Percentiles rank a stretch among this genome's conserved stretches.
Evolutionary conservation across 2,113 vertebrate genomes (phyloP).

Genomic region (Anas platyrhynchos): DNA sequence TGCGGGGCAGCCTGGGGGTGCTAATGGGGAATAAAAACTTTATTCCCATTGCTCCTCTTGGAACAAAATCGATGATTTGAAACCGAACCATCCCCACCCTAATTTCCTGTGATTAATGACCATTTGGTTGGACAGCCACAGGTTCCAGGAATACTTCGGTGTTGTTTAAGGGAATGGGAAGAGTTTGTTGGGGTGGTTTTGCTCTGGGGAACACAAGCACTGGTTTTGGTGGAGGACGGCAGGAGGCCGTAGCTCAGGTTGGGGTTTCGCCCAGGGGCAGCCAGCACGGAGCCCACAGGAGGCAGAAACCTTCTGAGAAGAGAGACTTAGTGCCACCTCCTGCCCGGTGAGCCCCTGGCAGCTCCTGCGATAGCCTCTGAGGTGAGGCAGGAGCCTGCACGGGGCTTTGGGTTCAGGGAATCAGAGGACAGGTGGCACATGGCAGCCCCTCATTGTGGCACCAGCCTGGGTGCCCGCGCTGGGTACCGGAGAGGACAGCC

Average conservation of each 20-base stretch:
- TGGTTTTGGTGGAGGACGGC: not conserved
- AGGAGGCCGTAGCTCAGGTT: not conserved
- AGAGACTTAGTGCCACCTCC: not conserved
- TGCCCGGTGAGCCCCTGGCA: not conserved
- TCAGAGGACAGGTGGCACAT: not conserved
- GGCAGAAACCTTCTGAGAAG: not conserved
- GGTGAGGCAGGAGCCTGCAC: not conserved
- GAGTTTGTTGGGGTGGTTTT: not conserved
- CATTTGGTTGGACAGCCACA: constrained; percentile 21
- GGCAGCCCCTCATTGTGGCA: not conserved
- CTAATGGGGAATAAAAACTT: not conserved
- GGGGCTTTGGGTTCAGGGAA: not conserved
- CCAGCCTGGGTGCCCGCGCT: not conserved
- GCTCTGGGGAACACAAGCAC: not conserved
- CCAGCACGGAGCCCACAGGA: not conserved
- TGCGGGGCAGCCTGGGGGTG: not conserved
- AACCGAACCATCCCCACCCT: not conserved
- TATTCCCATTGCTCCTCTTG: not conserved
- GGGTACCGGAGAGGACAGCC: not conserved
- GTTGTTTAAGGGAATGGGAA: constrained; percentile 14
- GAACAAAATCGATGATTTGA: not conserved
- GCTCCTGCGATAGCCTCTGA: not conserved
- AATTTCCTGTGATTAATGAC: constrained; percentile 15
- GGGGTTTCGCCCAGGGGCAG: not conserved
- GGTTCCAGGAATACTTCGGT: constrained; percentile 7